Conservation (phyloP, 2,113 vertebrate species). For the Sinocyclocheilus rhinocerous region DNA sequence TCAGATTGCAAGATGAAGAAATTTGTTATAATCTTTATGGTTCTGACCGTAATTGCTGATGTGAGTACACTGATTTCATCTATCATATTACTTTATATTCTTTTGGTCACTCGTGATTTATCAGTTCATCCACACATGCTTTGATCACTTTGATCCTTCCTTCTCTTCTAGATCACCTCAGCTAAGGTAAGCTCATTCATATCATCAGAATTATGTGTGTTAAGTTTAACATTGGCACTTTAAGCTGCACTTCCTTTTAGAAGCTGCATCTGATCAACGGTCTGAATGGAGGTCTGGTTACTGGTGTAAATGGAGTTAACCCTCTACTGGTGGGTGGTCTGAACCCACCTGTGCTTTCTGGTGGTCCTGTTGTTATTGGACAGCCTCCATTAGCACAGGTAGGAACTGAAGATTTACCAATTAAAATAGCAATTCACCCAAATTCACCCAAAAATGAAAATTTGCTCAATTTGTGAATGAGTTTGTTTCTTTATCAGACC, state of each 20-base stretch:
- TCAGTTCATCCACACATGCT: background rate
- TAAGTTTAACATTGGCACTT: background rate
- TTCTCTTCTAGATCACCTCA: slow-evolving; percentile 33
- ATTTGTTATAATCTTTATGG: slow-evolving; percentile 18
- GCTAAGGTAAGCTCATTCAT: slow-evolving; percentile 46
- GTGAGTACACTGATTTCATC: slow-evolving; percentile 17
- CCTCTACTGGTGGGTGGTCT: slow-evolving; percentile 43
- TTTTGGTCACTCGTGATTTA: background rate
- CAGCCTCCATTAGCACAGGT: slow-evolving; percentile 46
- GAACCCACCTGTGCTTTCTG: slow-evolving; percentile 43
- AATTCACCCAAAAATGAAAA: no score
- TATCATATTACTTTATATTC: background rate
- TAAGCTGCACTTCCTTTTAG: slow-evolving; percentile 6
- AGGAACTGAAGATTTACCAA: background rate
- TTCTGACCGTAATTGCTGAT: slow-evolving; percentile 33
- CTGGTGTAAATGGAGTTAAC: slow-evolving; percentile 47
- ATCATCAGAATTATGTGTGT: background rate
- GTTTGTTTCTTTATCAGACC: background rate
- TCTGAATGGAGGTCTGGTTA: slow-evolving; percentile 47
- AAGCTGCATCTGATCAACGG: slow-evolving; percentile 50
- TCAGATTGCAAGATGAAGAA: slow-evolving; percentile 47
- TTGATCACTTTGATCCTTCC: background rate
- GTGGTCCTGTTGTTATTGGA: slow-evolving; percentile 37
- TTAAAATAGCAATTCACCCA: background rate
- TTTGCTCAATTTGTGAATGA: no score